A percentile compares a stretch with the other conserved stretches of the same genome.
These are phyloP conservation scores for Apamea crenata DNA, from an alignment of 2,888 invertebrate genomes.

Conservation along the genomic window DNA sequence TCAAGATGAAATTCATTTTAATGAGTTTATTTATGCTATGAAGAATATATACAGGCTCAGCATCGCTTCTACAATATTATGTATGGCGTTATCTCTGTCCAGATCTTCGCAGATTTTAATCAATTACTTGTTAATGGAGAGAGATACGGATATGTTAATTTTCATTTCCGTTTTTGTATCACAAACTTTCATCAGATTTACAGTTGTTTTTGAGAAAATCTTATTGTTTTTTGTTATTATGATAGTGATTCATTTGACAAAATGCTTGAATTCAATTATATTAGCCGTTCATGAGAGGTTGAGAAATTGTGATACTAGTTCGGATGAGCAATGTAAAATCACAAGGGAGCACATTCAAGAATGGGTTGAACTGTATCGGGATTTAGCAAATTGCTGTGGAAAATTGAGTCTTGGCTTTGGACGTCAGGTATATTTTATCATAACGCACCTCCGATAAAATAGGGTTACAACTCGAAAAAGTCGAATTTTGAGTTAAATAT, in stretches of 20 bases:
- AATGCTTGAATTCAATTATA: slow-evolving; percentile 18
- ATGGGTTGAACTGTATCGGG: slow-evolving; percentile 38
- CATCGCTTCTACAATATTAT: neutral
- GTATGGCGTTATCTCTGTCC: neutral
- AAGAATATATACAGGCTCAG: slow-evolving; percentile 25
- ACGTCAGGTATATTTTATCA: slow-evolving; percentile 30
- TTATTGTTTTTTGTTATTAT: slow-evolving; percentile 22
- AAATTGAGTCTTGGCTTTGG: slow-evolving; percentile 24
- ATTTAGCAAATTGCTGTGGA: slow-evolving; percentile 29
- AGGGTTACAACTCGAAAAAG: no score
- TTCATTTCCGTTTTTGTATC: slow-evolving; percentile 5
- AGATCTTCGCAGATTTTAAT: slow-evolving; percentile 32
- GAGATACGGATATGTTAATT: neutral
- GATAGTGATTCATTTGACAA: slow-evolving; percentile 19
- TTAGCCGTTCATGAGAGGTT: neutral
- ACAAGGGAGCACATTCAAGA: slow-evolving; percentile 15
- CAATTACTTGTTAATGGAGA: neutral
- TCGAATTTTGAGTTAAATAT: no score
- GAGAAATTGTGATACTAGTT: neutral
- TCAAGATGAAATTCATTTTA: neutral
- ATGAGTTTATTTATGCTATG: neutral
- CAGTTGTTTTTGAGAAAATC: slow-evolving; percentile 15
- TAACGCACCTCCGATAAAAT: no score
- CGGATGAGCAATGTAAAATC: neutral
- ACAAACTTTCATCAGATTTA: slow-evolving; percentile 18